Evolutionary conservation across 2,113 vertebrate genomes (phyloP).

Genomic region (Leuciscus idus): DNA sequence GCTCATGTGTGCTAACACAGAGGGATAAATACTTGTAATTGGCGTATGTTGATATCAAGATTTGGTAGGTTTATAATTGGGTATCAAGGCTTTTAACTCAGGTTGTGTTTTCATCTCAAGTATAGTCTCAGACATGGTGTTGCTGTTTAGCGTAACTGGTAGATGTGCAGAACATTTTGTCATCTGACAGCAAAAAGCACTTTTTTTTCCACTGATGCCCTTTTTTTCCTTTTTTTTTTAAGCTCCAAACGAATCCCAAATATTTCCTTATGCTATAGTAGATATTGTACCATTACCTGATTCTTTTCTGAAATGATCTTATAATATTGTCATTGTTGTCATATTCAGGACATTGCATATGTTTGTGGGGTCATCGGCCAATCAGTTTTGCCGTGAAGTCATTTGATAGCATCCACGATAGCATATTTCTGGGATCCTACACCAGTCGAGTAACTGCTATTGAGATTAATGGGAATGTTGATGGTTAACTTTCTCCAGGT

Average conservation of each 20-base stretch:
- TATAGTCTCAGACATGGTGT: background rate
- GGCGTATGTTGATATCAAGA: background rate
- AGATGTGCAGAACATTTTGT: background rate
- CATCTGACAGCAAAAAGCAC: too few relatives aligned
- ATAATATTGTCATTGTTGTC: background rate
- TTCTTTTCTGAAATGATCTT: background rate
- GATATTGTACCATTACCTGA: too few relatives aligned
- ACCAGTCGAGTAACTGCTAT: background rate
- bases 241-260: background rate
- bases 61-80: background rate
- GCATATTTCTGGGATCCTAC: background rate
- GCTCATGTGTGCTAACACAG: background rate
- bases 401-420: background rate
- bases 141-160: background rate
- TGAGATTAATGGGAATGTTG: background rate
- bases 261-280: background rate
- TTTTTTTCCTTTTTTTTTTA: background rate
- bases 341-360: too few relatives aligned
- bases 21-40: background rate
- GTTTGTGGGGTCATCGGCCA: background rate
- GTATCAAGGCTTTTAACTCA: background rate
- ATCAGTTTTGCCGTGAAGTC: background rate
- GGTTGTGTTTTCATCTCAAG: background rate
- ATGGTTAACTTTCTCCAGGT: conserved; percentile 1
- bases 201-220: too few relatives aligned